These are phyloP conservation scores for Amphiprion ocellaris DNA, from an alignment of 2,113 vertebrate species.

Conservation along the genomic window DNA sequence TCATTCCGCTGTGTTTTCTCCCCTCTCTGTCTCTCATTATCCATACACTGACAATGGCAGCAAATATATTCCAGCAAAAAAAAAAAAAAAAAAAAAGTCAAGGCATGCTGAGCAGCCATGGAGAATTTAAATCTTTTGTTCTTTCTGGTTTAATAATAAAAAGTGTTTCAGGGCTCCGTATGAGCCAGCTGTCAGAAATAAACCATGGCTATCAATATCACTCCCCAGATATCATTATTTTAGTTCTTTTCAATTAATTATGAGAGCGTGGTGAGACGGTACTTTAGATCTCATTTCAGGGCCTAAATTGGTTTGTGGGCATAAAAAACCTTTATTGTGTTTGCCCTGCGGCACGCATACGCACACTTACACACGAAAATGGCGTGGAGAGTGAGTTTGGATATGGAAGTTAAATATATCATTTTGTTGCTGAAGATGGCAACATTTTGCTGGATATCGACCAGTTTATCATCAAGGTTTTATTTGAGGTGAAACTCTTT, in stretches of 20 bases:
- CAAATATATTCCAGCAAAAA: conserved; percentile 50
- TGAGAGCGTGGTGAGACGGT: conserved; percentile 71
- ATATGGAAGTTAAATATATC: conserved; percentile 73
- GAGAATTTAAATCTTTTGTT: conserved; percentile 73
- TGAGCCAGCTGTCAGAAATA: conserved; percentile 77
- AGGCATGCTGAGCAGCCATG: conserved; percentile 67
- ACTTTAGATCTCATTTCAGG: conserved; percentile 83
- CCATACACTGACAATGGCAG: conserved; percentile 34
- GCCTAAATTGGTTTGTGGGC: conserved; percentile 81
- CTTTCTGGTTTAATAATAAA: conserved; percentile 67
- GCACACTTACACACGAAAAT: conserved; percentile 25
- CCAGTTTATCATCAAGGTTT: conserved; percentile 57
- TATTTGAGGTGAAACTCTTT: conserved; percentile 53
- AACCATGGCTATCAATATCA: conserved; percentile 77
- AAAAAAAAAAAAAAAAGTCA: conserved; percentile 36
- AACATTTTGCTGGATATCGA: conserved; percentile 72
- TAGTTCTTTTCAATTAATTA: conserved; percentile 84
- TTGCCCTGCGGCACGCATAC: conserved; percentile 49
- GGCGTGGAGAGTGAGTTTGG: conserved; percentile 60
- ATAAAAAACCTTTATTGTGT: conserved; percentile 76
- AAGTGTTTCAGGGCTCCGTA: conserved; percentile 60
- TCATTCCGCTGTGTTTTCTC: neutral
- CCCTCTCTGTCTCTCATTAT: conserved; percentile 30
- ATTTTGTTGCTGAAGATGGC: conserved; percentile 67
- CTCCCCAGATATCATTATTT: conserved; percentile 81